Base-by-base conservation (phyloP, 2,797 vertebrate species). In the Leptoclinus maculatus region DNA sequence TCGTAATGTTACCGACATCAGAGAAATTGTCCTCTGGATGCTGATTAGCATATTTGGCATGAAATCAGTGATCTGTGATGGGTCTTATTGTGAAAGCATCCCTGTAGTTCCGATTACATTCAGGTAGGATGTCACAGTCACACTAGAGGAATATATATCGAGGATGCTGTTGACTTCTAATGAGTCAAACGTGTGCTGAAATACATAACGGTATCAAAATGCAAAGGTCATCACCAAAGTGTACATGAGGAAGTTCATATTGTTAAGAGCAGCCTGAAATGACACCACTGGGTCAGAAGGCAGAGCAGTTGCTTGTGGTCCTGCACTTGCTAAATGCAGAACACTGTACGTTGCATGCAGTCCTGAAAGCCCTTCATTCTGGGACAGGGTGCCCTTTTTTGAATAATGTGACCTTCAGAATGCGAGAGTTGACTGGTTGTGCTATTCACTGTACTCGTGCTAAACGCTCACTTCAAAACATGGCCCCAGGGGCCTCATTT, bases 401-500 rank as follows among this genome's bases (percentile, higher is more conserved):
- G 83, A 91, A 84, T 82, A 71, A 65, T 90, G 87, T 89, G 91
- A 92, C 93, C 92, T 92, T 92, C 89, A 79, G 73, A 80, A 74
- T 87, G 78, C 82, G 79, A 91, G 87, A 89, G 89, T 87, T 87
- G 90, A 88, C 82, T 82, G 74, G 76, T 89, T 83, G 84, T 83
- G 87, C 88, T 82, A 47, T 87, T 91, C 85, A 91, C 87, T 90
- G 90, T 88, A 88, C 87, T 89, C 88, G 74, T 88, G 92, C 89
- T 76, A 86, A 91, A 90, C 63, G 58, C 78, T 82, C 79, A 87
- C 87, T 92, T 91, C 87, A 92, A 92, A 91, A 87, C 87, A 85
- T 2, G 66, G 83, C 88, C 90, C 85, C 81, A 11, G 58, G 90
- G 87, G 88, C 71, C 89, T 91, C 87, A 87, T 91, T 91, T 90